Conservation (phyloP, 2,888 invertebrate species). For the Dorcus hopei region DNA sequence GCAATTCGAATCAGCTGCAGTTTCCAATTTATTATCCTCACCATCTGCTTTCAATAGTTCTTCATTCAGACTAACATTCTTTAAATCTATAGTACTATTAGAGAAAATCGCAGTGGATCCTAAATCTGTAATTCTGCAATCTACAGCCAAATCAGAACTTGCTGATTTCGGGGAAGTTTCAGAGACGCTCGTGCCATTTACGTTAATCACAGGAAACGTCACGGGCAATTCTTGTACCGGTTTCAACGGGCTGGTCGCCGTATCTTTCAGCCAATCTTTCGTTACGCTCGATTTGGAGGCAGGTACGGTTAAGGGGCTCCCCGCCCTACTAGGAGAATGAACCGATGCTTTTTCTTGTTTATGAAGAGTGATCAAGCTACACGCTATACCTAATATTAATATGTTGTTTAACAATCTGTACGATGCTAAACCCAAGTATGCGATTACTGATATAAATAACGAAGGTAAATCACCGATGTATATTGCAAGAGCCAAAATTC, state of each 20-base stretch:
- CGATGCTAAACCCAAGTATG: slow-evolving; percentile 72
- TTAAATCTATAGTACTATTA: slow-evolving; percentile 81
- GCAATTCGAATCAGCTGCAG: slow-evolving; percentile 48
- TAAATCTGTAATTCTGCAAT: slow-evolving; percentile 51
- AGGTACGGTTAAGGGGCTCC: slow-evolving; percentile 36
- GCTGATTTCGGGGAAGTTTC: slow-evolving; percentile 2
- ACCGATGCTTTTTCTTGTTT: slow-evolving; percentile 48
- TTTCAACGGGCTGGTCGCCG: slow-evolving; percentile 46
- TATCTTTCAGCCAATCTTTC: slow-evolving; percentile 37
- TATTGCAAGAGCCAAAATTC: slow-evolving; percentile 82
- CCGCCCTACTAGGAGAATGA: slow-evolving; percentile 47
- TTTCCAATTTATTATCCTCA: slow-evolving; percentile 43
- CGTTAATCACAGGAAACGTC: slow-evolving; percentile 20
- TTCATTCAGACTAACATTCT: slow-evolving; percentile 79
- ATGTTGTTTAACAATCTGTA: slow-evolving; percentile 82
- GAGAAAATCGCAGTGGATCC: slow-evolving; percentile 77
- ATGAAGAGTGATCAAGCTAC: slow-evolving; percentile 78
- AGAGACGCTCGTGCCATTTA: slow-evolving; percentile 19
- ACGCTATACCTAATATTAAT: slow-evolving; percentile 86
- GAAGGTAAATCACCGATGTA: slow-evolving; percentile 71
- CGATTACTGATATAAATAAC: slow-evolving; percentile 67
- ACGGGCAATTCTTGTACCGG: slow-evolving; percentile 28
- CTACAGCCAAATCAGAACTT: slow-evolving; percentile 9
- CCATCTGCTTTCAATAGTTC: slow-evolving; percentile 57
- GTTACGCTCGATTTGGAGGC: slow-evolving; percentile 23